These are phyloP conservation scores for Monomorium pharaonis DNA, from an alignment of 1,140 invertebrate species.

Conservation along the genomic window DNA sequence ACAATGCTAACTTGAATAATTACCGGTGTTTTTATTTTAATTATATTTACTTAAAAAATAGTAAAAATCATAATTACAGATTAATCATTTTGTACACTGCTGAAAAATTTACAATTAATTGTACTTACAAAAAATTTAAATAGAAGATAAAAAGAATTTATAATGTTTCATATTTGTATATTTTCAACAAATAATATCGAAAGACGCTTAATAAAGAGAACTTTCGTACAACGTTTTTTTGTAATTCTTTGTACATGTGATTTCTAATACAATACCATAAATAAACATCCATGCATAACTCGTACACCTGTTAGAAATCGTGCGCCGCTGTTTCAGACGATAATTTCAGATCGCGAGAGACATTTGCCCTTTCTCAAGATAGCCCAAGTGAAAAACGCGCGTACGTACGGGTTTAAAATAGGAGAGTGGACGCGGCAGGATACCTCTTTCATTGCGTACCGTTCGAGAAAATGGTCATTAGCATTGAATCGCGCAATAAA, in stretches of 20 bases:
- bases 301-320: neutral
- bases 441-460: slow-evolving; percentile 46
- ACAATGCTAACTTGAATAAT: neutral
- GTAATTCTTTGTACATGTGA: neutral
- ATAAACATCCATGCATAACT: neutral
- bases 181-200: neutral
- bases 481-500: slow-evolving; percentile 58
- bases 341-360: slow-evolving; percentile 29
- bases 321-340: neutral
- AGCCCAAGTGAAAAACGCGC: slow-evolving; percentile 4
- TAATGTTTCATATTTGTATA: neutral
- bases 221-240: neutral
- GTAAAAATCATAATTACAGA: neutral
- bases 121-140: neutral
- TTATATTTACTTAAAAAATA: neutral
- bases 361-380: slow-evolving; percentile 5
- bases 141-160: neutral
- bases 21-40: neutral
- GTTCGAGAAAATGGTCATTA: slow-evolving; percentile 52
- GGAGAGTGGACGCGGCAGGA: slow-evolving; percentile 16
- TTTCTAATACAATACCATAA: neutral
- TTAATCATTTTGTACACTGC: neutral
- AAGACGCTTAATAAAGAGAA: neutral
- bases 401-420: slow-evolving; percentile 34
- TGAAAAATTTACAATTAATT: neutral